Conservation (phyloP, 2,113 vertebrate genomes). For the Chamaea fasciata region DNA sequence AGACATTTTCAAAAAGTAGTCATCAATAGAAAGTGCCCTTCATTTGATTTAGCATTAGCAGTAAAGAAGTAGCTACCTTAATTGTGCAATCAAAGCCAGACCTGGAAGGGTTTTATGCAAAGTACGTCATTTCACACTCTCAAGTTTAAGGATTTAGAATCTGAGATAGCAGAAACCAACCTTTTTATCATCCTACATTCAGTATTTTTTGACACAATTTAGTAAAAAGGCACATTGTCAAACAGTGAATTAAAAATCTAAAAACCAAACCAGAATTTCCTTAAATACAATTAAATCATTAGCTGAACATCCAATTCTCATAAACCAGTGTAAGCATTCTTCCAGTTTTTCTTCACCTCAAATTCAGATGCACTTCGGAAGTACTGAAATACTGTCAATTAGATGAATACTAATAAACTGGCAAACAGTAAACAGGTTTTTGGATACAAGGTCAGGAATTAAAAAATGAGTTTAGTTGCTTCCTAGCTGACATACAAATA, state of each 20-base stretch:
- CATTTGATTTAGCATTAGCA: constrained; percentile 61
- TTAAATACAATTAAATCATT: constrained; percentile 43
- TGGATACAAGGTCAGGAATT: constrained; percentile 46
- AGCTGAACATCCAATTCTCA: constrained; percentile 50
- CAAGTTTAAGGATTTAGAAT: constrained; percentile 38
- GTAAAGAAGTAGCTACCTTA: constrained; percentile 60
- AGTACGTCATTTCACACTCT: constrained; percentile 50
- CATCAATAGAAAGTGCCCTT: constrained; percentile 70
- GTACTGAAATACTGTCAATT: neutral
- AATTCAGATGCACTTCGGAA: constrained; percentile 41
- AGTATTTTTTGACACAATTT: constrained; percentile 55
- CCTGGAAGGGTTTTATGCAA: constrained; percentile 64
- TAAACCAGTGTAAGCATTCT: constrained; percentile 26
- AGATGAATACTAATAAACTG: neutral
- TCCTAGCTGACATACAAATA: constrained; percentile 47
- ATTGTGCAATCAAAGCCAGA: constrained; percentile 74
- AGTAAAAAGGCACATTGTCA: constrained; percentile 77
- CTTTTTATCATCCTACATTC: constrained; percentile 71
- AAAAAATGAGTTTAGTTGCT: neutral
- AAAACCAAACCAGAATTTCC: constrained; percentile 49
- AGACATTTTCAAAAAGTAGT: constrained; percentile 71
- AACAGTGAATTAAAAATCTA: constrained; percentile 63
- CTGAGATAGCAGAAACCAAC: constrained; percentile 51
- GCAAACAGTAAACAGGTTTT: constrained; percentile 26
- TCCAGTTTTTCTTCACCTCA: constrained; percentile 23